phyloP scores from a whole-genome alignment of 2,888 invertebrate species.

The Platynereis dumerilii region DNA sequence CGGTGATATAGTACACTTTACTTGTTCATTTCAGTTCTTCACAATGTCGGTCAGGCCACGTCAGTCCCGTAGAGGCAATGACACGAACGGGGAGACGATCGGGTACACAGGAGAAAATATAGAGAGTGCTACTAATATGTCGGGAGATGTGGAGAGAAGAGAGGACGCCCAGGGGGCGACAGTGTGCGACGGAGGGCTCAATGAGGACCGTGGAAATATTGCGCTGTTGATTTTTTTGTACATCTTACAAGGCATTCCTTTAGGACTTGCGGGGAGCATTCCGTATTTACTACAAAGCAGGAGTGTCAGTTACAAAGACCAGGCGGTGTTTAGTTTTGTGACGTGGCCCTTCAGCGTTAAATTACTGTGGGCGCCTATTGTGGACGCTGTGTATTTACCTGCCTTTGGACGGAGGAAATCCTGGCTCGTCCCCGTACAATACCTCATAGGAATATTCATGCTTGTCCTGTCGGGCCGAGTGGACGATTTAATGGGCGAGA shows the following conservation, averaged over 20 bases:
- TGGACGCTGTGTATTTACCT: conserved; percentile 86
- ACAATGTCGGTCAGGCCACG: too few relatives aligned
- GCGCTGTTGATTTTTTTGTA: conserved; percentile 89
- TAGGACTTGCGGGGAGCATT: conserved; percentile 91
- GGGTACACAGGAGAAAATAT: too few relatives aligned
- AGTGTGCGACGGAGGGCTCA: conserved; percentile 31
- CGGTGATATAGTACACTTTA: too few relatives aligned
- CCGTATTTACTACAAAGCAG: conserved; percentile 94
- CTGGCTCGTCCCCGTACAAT: conserved; percentile 89
- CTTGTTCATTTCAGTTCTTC: too few relatives aligned
- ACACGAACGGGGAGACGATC: too few relatives aligned
- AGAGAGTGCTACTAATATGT: too few relatives aligned
- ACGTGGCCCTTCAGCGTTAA: conserved; percentile 90
- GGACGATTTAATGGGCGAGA: conserved; percentile 76
- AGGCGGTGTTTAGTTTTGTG: conserved; percentile 82
- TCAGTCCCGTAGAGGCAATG: too few relatives aligned
- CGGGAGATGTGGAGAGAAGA: not conserved
- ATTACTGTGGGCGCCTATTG: conserved; percentile 96
- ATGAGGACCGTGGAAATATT: conserved; percentile 71
- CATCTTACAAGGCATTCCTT: conserved; percentile 83
- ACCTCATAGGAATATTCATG: conserved; percentile 87
- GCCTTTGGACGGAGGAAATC: conserved; percentile 90
- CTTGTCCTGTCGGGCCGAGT: conserved; percentile 75
- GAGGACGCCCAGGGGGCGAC: not conserved
- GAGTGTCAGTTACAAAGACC: conserved; percentile 91